Base-by-base conservation (phyloP, 1,140 invertebrate genomes). In the Caerostris darwini region DNA sequence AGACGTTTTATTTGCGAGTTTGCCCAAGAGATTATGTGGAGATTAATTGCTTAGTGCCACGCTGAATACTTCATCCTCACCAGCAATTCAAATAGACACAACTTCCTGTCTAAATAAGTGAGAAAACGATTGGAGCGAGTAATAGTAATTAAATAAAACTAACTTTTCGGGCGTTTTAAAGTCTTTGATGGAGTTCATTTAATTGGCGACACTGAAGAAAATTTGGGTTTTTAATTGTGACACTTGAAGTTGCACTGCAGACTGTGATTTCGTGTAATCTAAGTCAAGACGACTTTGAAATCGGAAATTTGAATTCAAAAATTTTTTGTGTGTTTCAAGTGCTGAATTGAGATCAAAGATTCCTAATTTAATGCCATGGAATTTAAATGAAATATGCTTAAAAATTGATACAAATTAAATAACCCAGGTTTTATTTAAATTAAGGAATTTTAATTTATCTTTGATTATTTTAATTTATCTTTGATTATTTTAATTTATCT, bases 111-210 rank as follows among this genome's bases (percentile, higher is more conserved):
- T 77, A 77, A 77, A 77, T 50, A 77, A 77, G 71, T 50, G 71
- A 3, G 71, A 53, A 50, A 50, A 10, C 14, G 71, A 77, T 77
- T 77, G 19, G 34, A 50, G 71, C 71, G 71, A 10, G 10, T 77
- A 77, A 77, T 77, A 77, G 71, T 12, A 77, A 77, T 77, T 77
- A 77, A 77, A 77, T 77, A 53, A 77, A 77, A 77, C 71, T 50
- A 77, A 77, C 71, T 50, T 77, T 77, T 12, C 71, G 3, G 50
- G 8, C 71, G 53, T 19, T 77, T 50, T 53, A 50, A 64, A 50
- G 10, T 77, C 10, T 12, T 34, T 34, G 1, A 50, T 12, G 71
- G 50, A 53, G 53, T 77, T 12, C 5, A 10, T 50, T 77, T 77
- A 77, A 77, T 77, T 77, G 71, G 53, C 12, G 71, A 50, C 34